Conservation (phyloP, 2,888 invertebrate genomes). For the Onthophagus sagittarius region DNA sequence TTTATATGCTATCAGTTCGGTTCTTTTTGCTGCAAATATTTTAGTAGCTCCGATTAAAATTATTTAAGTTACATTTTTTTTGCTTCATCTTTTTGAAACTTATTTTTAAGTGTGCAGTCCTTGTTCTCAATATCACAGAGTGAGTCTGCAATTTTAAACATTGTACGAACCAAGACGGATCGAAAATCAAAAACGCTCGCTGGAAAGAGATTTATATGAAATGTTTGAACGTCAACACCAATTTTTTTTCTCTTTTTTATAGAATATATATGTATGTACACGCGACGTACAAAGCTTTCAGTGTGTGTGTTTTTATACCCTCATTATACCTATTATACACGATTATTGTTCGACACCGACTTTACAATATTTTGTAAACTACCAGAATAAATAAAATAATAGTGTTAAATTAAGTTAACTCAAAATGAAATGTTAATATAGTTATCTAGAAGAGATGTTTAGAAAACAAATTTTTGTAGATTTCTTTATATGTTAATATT, state of each 20-base stretch:
- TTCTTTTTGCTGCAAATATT: background rate
- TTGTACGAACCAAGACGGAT: background rate
- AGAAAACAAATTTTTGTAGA: background rate
- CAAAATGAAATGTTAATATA: no score
- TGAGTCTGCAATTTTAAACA: constrained; percentile 42
- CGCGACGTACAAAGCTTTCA: constrained; percentile 3
- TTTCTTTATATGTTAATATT: background rate
- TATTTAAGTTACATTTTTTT: background rate
- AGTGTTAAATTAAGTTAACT: no score
- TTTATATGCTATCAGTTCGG: background rate
- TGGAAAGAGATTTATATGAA: background rate
- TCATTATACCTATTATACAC: background rate
- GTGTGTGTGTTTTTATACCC: background rate
- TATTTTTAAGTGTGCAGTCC: constrained; percentile 41
- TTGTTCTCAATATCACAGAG: constrained; percentile 52
- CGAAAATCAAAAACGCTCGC: background rate
- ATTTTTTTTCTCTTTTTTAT: background rate
- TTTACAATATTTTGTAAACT: background rate
- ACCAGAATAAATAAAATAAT: background rate
- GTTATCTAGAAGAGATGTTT: background rate
- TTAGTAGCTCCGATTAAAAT: background rate
- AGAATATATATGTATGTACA: background rate
- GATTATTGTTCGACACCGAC: background rate
- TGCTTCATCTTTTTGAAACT: background rate
- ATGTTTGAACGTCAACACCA: background rate